These are phyloP conservation scores for Dione vanillae DNA, from an alignment of 2,888 invertebrate species.

Conservation along the genomic window DNA sequence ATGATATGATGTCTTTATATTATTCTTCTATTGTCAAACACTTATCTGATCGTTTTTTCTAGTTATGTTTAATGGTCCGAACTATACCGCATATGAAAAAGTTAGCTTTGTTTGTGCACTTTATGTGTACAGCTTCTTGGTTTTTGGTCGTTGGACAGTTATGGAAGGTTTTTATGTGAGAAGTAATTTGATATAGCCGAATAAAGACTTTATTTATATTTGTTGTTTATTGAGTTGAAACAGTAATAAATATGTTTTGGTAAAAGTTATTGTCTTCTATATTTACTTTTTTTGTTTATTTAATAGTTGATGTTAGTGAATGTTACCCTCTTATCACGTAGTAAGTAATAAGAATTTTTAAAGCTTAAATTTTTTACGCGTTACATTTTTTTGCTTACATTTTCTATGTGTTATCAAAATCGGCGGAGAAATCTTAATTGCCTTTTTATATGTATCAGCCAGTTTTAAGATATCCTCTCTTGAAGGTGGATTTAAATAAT, in stretches of 20 bases:
- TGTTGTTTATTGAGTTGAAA: slow-evolving; percentile 23
- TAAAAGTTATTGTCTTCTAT: background rate
- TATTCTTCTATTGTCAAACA: slow-evolving; percentile 73
- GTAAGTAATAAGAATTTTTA: too few species aligned
- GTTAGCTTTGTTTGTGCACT: slow-evolving; percentile 39
- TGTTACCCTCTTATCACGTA: background rate
- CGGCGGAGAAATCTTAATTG: too few species aligned
- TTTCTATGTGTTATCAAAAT: too few species aligned
- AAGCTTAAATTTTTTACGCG: too few species aligned
- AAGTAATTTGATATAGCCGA: slow-evolving; percentile 34
- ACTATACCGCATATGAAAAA: slow-evolving; percentile 48
- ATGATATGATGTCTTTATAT: slow-evolving; percentile 84
- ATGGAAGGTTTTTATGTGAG: slow-evolving; percentile 39
- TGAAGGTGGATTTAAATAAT: too few species aligned
- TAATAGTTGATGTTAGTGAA: background rate
- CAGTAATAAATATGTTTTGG: slow-evolving; percentile 21
- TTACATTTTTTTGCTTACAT: too few species aligned
- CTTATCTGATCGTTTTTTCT: slow-evolving; percentile 79
- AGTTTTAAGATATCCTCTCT: too few species aligned
- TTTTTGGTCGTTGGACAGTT: slow-evolving; percentile 43
- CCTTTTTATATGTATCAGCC: too few species aligned
- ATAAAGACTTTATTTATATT: slow-evolving; percentile 25
- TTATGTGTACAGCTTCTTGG: slow-evolving; percentile 41
- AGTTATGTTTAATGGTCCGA: slow-evolving; percentile 71
- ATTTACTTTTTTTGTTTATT: background rate